A percentile compares a stretch with the other conserved stretches of the same genome.
Evolutionary conservation across 2,113 vertebrate genomes (phyloP).

Genomic region (Junco hyemalis): DNA sequence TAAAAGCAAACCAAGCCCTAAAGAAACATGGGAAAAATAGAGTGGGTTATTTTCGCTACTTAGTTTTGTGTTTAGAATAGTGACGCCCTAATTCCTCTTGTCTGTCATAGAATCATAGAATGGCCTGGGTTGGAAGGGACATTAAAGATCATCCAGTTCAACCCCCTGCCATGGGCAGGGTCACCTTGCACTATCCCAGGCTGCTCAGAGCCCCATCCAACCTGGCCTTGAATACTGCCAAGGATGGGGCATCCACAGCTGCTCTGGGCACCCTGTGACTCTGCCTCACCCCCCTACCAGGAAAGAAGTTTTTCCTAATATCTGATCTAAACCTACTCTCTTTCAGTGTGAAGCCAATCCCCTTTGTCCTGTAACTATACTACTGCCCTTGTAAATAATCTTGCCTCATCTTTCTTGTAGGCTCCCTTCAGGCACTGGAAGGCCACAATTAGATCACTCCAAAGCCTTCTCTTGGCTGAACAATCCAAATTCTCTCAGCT

Average conservation of each 20-base stretch:
- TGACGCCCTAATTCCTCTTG: background rate
- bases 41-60: background rate
- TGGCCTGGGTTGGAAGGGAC: background rate
- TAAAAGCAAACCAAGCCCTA: slow-evolving; percentile 63
- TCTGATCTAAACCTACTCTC: background rate
- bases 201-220: background rate
- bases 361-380: background rate
- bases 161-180: background rate
- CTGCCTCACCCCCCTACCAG: background rate
- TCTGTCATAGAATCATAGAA: background rate
- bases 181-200: background rate
- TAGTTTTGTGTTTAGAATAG: background rate
- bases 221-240: background rate
- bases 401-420: background rate
- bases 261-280: background rate
- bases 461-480: background rate
- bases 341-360: background rate
- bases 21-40: slow-evolving; percentile 56
- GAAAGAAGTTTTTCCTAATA: background rate
- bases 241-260: background rate
- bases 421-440: background rate
- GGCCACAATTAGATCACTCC: background rate
- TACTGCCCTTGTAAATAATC: background rate
- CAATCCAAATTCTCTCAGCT: background rate
- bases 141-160: background rate